phyloP scores from a whole-genome alignment of 2,797 vertebrate species.

The Cynodonichthys magdalenae region DNA sequence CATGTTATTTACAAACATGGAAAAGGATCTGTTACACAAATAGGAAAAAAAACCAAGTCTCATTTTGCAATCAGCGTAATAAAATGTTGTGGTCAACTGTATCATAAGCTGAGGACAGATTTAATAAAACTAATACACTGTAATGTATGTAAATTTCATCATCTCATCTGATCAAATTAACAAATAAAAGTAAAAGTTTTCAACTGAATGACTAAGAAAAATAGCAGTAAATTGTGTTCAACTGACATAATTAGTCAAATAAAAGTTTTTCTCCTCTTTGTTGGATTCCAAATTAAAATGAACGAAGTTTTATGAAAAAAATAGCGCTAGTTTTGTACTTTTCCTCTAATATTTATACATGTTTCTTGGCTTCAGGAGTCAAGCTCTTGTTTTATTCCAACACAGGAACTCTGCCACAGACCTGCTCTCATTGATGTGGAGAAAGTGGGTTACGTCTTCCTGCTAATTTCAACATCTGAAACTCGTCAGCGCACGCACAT shows the following conservation, averaged over 20 bases:
- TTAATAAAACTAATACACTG: neutral
- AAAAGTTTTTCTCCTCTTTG: neutral
- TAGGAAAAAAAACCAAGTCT: too few relatives aligned
- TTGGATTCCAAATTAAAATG: neutral
- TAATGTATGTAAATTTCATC: too few relatives aligned
- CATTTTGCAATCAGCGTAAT: too few relatives aligned
- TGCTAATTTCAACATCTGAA: constrained; percentile 35
- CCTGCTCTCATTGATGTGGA: constrained; percentile 1
- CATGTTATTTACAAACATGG: too few relatives aligned
- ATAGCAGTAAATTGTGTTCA: neutral
- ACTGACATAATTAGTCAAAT: neutral
- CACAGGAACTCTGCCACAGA: constrained; percentile 1
- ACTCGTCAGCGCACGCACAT: neutral
- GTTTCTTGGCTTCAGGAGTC: neutral
- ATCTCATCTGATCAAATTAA: too few relatives aligned
- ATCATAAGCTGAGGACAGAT: neutral
- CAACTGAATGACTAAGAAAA: neutral
- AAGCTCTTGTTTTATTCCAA: neutral
- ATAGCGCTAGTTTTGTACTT: neutral
- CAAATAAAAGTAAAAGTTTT: too few relatives aligned
- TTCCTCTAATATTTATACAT: constrained; percentile 1
- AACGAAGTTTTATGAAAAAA: neutral
- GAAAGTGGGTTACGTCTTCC: constrained; percentile 5
- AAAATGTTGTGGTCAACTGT: too few relatives aligned
- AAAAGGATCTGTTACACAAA: too few relatives aligned